These are phyloP conservation scores for Ammodytes marinus DNA, from an alignment of 2,113 vertebrate genomes.

Conservation along the genomic window DNA sequence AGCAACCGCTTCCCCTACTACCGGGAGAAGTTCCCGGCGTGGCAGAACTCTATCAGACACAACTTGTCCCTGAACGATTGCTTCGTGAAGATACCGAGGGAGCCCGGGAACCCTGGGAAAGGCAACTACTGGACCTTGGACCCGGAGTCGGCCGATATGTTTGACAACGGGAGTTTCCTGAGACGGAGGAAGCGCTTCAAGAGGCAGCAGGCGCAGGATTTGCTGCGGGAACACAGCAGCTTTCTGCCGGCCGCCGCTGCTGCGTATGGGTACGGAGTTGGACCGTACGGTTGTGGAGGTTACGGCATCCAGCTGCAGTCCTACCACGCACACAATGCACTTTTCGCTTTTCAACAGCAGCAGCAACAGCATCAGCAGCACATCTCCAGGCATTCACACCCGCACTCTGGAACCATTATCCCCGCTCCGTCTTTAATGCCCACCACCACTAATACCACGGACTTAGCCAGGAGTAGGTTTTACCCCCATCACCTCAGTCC, in stretches of 20 bases:
- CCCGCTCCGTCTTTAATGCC: constrained; percentile 84
- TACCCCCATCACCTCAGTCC: constrained; percentile 86
- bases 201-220: constrained; percentile 89
- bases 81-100: constrained; percentile 91
- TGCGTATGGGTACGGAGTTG: constrained; percentile 84
- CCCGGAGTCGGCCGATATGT: constrained; percentile 94
- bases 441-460: constrained; percentile 86
- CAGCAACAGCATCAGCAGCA: constrained; percentile 77
- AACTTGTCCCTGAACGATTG: constrained; percentile 91
- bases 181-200: constrained; percentile 94
- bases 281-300: constrained; percentile 90
- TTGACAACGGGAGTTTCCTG: constrained; percentile 94
- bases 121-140: constrained; percentile 95
- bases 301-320: constrained; percentile 93
- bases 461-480: constrained; percentile 89
- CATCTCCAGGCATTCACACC: constrained; percentile 77
- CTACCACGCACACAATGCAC: constrained; percentile 90
- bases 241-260: constrained; percentile 85
- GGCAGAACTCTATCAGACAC: constrained; percentile 92
- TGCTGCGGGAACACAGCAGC: constrained; percentile 85
- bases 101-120: constrained; percentile 92
- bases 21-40: constrained; percentile 91
- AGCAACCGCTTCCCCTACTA: constrained; percentile 91
- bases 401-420: constrained; percentile 83
- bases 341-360: constrained; percentile 91